Percentiles rank a stretch among this genome's conserved stretches.
These are phyloP conservation scores for Heteromurus nitidus DNA, from an alignment of 2,888 invertebrate species.

Conservation along the genomic window DNA sequence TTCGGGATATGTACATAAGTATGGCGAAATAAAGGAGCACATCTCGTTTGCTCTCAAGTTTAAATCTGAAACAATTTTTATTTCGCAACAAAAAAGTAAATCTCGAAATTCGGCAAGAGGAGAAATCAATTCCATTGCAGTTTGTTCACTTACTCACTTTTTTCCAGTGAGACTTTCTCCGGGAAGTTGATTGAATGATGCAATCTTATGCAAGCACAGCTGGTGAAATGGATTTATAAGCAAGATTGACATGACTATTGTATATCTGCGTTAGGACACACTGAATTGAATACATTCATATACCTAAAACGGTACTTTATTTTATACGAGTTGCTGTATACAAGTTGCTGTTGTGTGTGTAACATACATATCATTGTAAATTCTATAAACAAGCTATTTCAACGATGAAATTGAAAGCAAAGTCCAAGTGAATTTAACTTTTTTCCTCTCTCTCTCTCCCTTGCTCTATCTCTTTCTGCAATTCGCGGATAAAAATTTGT, in stretches of 20 bases:
- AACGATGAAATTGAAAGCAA: constrained; percentile 58
- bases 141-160: constrained; percentile 46
- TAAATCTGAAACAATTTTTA: constrained; percentile 33
- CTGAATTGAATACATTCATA: neutral
- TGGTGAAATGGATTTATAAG: constrained; percentile 52
- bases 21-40: no score
- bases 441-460: constrained; percentile 13
- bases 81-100: constrained; percentile 26
- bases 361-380: constrained; percentile 1
- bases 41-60: no score
- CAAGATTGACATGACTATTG: constrained; percentile 60
- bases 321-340: neutral
- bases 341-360: neutral
- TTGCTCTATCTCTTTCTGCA: constrained; percentile 47
- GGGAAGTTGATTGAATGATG: constrained; percentile 61
- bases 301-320: neutral
- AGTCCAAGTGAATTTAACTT: constrained; percentile 57
- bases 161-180: constrained; percentile 51
- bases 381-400: constrained; percentile 25
- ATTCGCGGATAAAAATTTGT: constrained; percentile 34
- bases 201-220: constrained; percentile 48
- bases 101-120: constrained; percentile 20
- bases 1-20: no score
- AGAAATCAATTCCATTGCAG: constrained; percentile 48
- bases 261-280: constrained; percentile 9